Base-by-base conservation (phyloP, 2,113 vertebrate species). In the Rousettus leschenaultii region DNA sequence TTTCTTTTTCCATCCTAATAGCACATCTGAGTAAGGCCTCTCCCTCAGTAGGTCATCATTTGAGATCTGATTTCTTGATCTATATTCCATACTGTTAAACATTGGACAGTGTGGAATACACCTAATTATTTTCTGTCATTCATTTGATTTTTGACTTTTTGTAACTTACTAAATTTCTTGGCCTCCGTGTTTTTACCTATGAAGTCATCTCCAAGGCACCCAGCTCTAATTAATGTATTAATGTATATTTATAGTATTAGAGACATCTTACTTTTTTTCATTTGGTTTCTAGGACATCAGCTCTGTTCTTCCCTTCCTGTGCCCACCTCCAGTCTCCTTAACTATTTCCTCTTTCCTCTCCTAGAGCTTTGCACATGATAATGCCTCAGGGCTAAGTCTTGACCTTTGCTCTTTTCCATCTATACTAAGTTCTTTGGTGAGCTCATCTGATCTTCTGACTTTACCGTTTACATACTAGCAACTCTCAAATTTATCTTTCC, bases 1-100 rank as follows among this genome's bases (percentile, higher is more conserved):
- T 92, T 94, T 82, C 19, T 66, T 89, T 96, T 91, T 94, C 33
- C 40, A 43, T 85, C 66, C 48, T 85, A 51, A 83, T 71, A 83
- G 43, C 35, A 78, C 21, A 43, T 83, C 53, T 71, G 83, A 66
- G 7, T 93, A 74, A 91, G 78, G 68, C 48, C 14, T 77, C 10
- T 61, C 40, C 38, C 80, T 59, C 11, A 33, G 35, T 35, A 61
- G 66, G 24, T 89, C 73, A 74, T 80, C 40, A 86, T 51, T 59
- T 88, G 59, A 15, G 18, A 86, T 73, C 38, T 57, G 43, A 3
- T 84, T 93, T 86, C 53, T 59, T 94, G 40, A 43, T 93, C 40
- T 70, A 53, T 90, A 53, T 89, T 84, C 5, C 63, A 38, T 84
- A 55, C 35, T 87, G 33, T 94, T 91, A 92, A 48, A 92, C 70